phyloP scores from a whole-genome alignment of 2,113 vertebrate genomes.

The Prochilodus magdalenae region DNA sequence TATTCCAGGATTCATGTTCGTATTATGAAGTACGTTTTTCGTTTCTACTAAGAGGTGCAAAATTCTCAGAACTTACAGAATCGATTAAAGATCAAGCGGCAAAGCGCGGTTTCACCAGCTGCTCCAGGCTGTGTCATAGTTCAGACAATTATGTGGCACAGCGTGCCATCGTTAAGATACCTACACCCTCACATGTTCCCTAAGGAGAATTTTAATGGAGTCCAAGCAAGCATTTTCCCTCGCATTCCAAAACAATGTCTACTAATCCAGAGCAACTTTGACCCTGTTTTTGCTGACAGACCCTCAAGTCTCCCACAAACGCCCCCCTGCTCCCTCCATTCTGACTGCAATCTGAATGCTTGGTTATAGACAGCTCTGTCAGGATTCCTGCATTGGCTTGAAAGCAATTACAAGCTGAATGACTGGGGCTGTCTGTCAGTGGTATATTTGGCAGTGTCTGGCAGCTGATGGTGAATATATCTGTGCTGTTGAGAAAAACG shows the following conservation, averaged over 20 bases:
- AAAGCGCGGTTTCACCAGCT: slow-evolving; percentile 21
- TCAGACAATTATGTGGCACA: slow-evolving; percentile 43
- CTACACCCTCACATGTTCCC: slow-evolving; percentile 11
- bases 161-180: slow-evolving; percentile 35
- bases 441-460: slow-evolving; percentile 17
- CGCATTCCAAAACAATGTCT: background rate
- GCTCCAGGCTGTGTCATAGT: slow-evolving; percentile 31
- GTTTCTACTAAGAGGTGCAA: background rate
- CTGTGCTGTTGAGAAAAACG: slow-evolving; percentile 41
- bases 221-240: slow-evolving; percentile 8
- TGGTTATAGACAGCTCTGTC: slow-evolving; percentile 4
- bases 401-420: slow-evolving; percentile 37
- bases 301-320: background rate
- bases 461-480: slow-evolving; percentile 36
- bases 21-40: background rate
- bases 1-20: background rate
- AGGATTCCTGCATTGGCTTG: slow-evolving; percentile 5
- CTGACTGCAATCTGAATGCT: slow-evolving; percentile 6
- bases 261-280: background rate
- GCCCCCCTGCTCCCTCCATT: background rate
- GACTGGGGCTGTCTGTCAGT: slow-evolving; percentile 30
- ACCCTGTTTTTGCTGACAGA: slow-evolving; percentile 9
- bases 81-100: slow-evolving; percentile 4
- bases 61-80: background rate
- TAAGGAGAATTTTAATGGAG: slow-evolving; percentile 31